Conservation (phyloP, 2,888 invertebrate genomes). For the Crossocerus cetratus region DNA sequence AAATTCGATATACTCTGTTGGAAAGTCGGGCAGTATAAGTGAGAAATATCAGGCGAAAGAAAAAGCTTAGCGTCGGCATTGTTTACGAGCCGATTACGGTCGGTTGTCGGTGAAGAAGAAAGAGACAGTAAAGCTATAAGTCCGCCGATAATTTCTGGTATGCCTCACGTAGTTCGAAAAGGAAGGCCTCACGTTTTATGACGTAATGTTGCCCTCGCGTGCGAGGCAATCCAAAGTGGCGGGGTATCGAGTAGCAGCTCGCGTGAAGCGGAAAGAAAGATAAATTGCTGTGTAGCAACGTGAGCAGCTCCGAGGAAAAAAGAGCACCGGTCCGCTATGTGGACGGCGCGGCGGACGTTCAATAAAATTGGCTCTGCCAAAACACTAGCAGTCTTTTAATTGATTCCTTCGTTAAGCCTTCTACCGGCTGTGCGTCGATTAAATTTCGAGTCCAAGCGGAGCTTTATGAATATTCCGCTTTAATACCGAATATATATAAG, state of each 20-base stretch:
- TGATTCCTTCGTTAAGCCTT: conserved; percentile 3
- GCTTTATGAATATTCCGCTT: neutral
- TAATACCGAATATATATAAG: no score
- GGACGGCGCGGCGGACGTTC: neutral
- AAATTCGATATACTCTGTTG: no score
- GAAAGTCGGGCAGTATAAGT: no score
- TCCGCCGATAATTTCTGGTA: conserved; percentile 39
- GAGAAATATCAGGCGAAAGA: no score
- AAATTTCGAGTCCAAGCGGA: no score
- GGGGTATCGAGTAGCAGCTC: conserved; percentile 61
- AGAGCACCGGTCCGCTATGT: conserved; percentile 8
- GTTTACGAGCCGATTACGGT: no score
- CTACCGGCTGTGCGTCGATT: neutral
- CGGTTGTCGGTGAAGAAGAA: neutral
- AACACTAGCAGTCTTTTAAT: conserved; percentile 16
- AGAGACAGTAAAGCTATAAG: conserved; percentile 9
- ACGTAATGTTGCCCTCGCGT: conserved; percentile 64
- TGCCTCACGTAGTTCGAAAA: conserved; percentile 47
- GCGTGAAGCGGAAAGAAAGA: conserved; percentile 47
- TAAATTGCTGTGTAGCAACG: conserved; percentile 41
- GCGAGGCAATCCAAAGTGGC: conserved; percentile 38
- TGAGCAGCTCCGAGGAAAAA: conserved; percentile 2
- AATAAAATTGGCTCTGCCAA: conserved; percentile 17
- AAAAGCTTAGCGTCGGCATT: no score
- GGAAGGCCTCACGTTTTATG: conserved; percentile 59